A percentile compares a stretch with the other conserved stretches of the same genome.
These are phyloP conservation scores for Rafetus swinhoei DNA, from an alignment of 2,113 vertebrate species.

Conservation along the genomic window DNA sequence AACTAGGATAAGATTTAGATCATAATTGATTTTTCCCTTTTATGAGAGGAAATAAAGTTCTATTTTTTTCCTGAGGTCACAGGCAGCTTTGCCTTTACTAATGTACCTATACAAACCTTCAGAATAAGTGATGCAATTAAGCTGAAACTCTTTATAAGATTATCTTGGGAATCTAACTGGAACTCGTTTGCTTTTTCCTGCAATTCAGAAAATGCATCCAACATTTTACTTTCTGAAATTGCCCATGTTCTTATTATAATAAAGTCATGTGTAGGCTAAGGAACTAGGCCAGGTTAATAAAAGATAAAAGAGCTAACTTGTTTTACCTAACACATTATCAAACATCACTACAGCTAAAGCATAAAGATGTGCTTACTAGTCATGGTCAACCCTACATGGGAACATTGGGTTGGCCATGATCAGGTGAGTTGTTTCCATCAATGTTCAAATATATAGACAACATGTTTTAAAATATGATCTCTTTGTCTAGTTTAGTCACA, in stretches of 20 bases:
- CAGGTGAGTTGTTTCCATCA: neutral
- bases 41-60: neutral
- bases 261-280: neutral
- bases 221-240: neutral
- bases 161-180: neutral
- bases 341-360: neutral
- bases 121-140: neutral
- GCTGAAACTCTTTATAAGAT: neutral
- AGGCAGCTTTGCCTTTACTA: neutral
- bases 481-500: neutral
- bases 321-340: neutral
- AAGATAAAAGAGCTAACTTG: neutral
- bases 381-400: neutral
- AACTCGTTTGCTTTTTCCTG: neutral
- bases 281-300: neutral
- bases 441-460: neutral
- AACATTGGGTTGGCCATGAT: neutral
- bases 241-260: neutral
- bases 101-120: neutral
- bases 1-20: neutral
- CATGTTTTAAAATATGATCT: neutral
- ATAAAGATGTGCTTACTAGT: neutral
- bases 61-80: neutral
- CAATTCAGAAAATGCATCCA: neutral
- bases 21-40: neutral